phyloP scores from a whole-genome alignment of 2,797 vertebrate species.

The Lepidocolaptes lacrymiger region DNA sequence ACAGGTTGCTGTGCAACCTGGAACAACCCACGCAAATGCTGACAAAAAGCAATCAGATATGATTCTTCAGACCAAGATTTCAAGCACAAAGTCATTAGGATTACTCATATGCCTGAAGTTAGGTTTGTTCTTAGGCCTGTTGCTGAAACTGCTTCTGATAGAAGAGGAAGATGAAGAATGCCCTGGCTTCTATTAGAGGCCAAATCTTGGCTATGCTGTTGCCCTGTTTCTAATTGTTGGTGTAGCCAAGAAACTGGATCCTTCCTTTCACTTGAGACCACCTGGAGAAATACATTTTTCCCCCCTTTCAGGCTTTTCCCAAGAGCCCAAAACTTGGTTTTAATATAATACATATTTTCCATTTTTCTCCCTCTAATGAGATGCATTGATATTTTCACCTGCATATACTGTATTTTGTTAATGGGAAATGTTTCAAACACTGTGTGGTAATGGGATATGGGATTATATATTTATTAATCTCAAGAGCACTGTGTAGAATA shows the following conservation, averaged over 20 bases:
- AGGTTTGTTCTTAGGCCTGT: not conserved
- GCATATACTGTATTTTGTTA: conserved; percentile 17
- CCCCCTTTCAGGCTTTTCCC: not conserved
- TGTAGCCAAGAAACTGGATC: conserved; percentile 20
- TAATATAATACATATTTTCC: conserved; percentile 45
- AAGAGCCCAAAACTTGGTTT: conserved; percentile 22
- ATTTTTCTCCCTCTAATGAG: not conserved
- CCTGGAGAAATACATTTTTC: conserved; percentile 15
- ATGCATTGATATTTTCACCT: conserved; percentile 48
- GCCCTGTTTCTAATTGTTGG: not conserved
- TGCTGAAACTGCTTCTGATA: not conserved
- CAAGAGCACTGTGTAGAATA: not conserved
- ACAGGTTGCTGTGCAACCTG: not conserved
- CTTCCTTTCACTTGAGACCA: not conserved
- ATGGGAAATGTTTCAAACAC: conserved; percentile 40
- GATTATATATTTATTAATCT: conserved; percentile 65
- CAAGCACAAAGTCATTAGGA: not conserved
- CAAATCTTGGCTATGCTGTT: not conserved
- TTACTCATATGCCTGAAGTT: not conserved
- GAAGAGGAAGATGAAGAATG: not conserved
- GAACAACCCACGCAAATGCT: not conserved
- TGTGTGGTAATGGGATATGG: conserved; percentile 39
- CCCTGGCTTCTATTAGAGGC: not conserved
- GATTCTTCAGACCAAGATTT: not conserved
- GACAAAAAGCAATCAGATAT: not conserved